Conservation (phyloP, 2,113 vertebrate species). For the Pteronura brasiliensis region DNA sequence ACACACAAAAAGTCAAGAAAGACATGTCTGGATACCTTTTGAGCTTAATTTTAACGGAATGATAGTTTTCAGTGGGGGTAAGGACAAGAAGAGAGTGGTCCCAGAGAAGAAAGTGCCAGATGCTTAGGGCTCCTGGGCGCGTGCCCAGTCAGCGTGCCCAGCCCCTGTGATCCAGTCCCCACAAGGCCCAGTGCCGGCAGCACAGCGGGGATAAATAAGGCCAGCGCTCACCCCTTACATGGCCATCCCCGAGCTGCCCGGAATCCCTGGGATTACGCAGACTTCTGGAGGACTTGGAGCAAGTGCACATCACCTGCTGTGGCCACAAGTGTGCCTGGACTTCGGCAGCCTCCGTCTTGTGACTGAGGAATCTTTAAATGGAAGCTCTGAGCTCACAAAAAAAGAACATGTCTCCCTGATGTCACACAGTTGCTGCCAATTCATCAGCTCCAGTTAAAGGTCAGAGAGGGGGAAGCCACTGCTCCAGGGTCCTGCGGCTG, state of each 20-base stretch:
- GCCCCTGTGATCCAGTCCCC: background rate
- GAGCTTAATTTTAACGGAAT: background rate
- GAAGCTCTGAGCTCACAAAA: conserved; percentile 66
- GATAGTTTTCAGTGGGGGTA: background rate
- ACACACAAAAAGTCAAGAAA: background rate
- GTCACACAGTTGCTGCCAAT: conserved; percentile 66
- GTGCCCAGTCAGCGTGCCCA: background rate
- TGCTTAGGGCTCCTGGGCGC: background rate
- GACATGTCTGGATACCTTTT: background rate
- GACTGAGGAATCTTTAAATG: conserved; percentile 69
- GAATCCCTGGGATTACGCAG: conserved; percentile 58
- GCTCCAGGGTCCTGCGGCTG: background rate
- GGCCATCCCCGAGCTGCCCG: conserved; percentile 50
- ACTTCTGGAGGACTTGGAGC: conserved; percentile 50
- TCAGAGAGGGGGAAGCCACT: conserved; percentile 57
- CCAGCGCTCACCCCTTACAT: conserved; percentile 66
- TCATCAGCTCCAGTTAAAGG: conserved; percentile 60
- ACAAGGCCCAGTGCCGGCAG: conserved; percentile 6
- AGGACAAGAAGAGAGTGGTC: background rate
- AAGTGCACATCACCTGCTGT: conserved; percentile 66
- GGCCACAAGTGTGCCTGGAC: conserved; percentile 48
- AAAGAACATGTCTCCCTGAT: conserved; percentile 72
- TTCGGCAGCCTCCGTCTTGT: conserved; percentile 48
- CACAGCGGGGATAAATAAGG: conserved; percentile 37
- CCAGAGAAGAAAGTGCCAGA: background rate